Evolutionary conservation across 2,888 invertebrate genomes (phyloP).

Genomic region (Chloroclysta siterata): DNA sequence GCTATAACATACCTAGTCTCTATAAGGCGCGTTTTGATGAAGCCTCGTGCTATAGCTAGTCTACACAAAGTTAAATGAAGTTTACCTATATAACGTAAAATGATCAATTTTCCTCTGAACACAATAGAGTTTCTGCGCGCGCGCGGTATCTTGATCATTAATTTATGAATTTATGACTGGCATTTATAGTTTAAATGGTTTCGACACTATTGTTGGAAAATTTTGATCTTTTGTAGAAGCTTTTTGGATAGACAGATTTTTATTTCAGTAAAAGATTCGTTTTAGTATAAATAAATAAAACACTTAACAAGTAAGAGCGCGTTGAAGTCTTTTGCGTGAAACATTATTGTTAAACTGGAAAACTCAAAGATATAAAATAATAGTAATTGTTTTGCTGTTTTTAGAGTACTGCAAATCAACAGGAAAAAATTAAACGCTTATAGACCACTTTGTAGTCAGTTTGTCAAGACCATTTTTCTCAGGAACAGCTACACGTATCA

Average conservation of each 20-base stretch:
- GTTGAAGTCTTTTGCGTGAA: background rate
- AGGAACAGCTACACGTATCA: too few species aligned
- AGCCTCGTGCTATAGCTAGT: too few species aligned
- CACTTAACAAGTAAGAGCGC: background rate
- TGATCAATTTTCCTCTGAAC: constrained; percentile 27
- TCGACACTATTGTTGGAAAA: constrained; percentile 10
- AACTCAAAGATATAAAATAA: too few species aligned
- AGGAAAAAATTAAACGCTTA: too few species aligned
- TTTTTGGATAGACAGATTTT: background rate
- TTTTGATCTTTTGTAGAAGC: background rate
- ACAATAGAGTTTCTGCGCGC: constrained; percentile 27
- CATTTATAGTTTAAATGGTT: constrained; percentile 23
- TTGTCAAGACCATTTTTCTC: too few species aligned
- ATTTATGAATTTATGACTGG: constrained; percentile 27
- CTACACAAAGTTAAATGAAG: constrained; percentile 5
- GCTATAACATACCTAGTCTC: too few species aligned
- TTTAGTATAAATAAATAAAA: background rate
- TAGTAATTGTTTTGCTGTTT: too few species aligned
- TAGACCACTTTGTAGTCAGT: too few species aligned
- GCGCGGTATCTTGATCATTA: constrained; percentile 30
- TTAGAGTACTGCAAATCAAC: too few species aligned
- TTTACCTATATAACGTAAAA: constrained; percentile 19
- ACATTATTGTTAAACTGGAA: too few species aligned
- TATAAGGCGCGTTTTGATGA: too few species aligned
- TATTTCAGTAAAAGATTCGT: too few species aligned